Evolutionary conservation across 1,140 invertebrate genomes (phyloP), one percentile per base, ranked within the genome.

Genomic region (Mesaphorura yosii): DNA sequence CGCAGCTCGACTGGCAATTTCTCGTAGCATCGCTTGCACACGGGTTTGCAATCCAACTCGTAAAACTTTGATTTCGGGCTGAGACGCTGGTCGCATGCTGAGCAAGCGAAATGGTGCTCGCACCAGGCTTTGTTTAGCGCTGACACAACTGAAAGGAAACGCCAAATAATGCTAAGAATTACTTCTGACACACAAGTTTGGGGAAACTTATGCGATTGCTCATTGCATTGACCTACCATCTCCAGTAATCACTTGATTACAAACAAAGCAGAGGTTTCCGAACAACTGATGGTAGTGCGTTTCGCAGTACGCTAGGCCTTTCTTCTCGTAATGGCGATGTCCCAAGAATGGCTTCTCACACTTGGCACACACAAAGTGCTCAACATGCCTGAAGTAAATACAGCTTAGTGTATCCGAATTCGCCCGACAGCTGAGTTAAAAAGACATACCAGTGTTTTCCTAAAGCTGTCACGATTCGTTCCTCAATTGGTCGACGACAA

Each of bases 41-140:
- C 93, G 22, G 95, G 95, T 66, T 92, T 92, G 71, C 96, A 77
- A 72, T 99, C 95, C 68, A 93, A 91, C 72, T 98, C 95, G 70
- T 95, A 98, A 71, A 99, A 99, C 72, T 98, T 98, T 5, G 91
- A 95, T 74, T 96, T 97, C 63, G 96, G 90, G 68, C 86, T 93
- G 81, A 99, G 88, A 69, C 95, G 90, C 58, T 84, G 84, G 70
- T 99, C 95, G 72, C 96, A 99, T 53, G 95, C 81, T 17, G 89
- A 86, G 71, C 96, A 99, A n/a, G 92, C 86, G 71, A 99, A 99
- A 70, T 98, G 96, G 70, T 97, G 85, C 23, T 93, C 86, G 71
- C 95, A 98, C 94, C 94, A 99, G n/a, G 92, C 90, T 73, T 99
- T 99, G 70, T 98, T 96, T 60, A 98, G 72, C 34, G 95, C 94